Percentiles rank a stretch among this genome's conserved stretches.
Conservation (phyloP, 2,113 vertebrate species). For the Larimichthys polyactis region DNA sequence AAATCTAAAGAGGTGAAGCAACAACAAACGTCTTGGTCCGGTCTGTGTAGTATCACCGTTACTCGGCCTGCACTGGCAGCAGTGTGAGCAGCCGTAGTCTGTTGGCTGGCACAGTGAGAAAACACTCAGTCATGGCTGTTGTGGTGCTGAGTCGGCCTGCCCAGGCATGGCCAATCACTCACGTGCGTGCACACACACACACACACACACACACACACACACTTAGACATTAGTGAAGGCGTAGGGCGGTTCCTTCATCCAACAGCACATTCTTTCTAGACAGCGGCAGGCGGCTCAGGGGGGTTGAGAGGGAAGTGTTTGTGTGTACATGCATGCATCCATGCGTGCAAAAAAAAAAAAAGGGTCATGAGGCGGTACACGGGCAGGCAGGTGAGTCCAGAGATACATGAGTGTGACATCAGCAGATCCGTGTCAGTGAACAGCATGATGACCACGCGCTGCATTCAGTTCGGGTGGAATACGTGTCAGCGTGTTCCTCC, state of each 20-base stretch:
- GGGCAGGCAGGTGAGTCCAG: not conserved
- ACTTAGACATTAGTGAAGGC: conserved; percentile 15
- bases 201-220: conserved; percentile 21
- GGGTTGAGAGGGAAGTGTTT: not conserved
- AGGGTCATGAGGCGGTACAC: not conserved
- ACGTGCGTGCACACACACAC: conserved; percentile 23
- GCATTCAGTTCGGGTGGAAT: too few relatives aligned
- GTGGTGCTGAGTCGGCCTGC: conserved; percentile 70
- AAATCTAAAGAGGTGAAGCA: conserved; percentile 13
- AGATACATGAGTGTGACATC: not conserved
- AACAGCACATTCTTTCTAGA: conserved; percentile 60
- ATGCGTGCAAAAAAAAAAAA: too few relatives aligned
- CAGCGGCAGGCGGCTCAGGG: conserved; percentile 12
- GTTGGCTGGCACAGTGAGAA: conserved; percentile 68
- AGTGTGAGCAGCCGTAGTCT: conserved; percentile 58
- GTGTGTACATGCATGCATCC: not conserved
- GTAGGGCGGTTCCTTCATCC: conserved; percentile 59
- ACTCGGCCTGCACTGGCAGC: conserved; percentile 49
- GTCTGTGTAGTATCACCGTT: conserved; percentile 20
- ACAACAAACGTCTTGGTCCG: not conserved
- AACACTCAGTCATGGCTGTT: conserved; percentile 71
- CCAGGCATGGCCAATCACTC: conserved; percentile 55
- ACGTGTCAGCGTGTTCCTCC: conserved; percentile 8
- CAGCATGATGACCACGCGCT: not conserved
- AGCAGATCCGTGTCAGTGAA: not conserved